Evolutionary conservation across 2,113 vertebrate species (phyloP).

Genomic region (pig (Sus scrofa)): DNA sequence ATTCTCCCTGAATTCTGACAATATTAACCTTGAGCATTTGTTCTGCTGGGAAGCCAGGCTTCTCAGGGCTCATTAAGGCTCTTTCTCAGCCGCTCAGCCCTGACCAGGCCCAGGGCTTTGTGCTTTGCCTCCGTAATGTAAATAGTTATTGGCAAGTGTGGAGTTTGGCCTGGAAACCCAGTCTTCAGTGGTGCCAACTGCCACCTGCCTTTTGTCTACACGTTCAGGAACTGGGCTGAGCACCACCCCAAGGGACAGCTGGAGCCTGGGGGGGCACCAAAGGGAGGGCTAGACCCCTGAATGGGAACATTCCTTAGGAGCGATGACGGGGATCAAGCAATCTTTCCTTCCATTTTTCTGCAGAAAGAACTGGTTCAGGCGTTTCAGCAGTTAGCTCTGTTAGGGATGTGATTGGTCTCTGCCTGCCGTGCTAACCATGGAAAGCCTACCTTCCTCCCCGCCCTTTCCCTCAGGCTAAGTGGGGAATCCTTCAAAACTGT

Average conservation of each 20-base stretch:
- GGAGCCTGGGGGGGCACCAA: not conserved
- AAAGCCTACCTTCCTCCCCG: not conserved
- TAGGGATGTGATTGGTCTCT: not conserved
- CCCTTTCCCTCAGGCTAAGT: not conserved
- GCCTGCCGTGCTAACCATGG: fast-evolving
- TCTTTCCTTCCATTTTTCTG: not conserved
- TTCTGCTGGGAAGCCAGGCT: constrained; percentile 2
- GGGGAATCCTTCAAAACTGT: not conserved
- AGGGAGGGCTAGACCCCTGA: not conserved
- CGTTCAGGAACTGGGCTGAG: not conserved
- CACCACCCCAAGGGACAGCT: not conserved
- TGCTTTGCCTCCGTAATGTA: constrained; percentile 38
- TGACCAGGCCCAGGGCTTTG: constrained; percentile 1
- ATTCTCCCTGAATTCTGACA: constrained; percentile 16
- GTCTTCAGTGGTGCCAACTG: constrained; percentile 5
- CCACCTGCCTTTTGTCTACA: constrained; percentile 26
- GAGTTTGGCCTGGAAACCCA: constrained; percentile 36
- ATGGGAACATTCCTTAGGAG: not conserved
- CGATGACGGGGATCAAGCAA: not conserved
- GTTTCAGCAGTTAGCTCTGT: not conserved
- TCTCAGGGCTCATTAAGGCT: constrained; percentile 62
- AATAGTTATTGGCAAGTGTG: constrained; percentile 71
- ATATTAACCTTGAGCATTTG: constrained; percentile 52
- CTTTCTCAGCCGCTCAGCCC: not conserved
- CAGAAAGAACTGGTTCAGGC: not conserved